Evolutionary conservation across 2,797 vertebrate genomes (phyloP).

Genomic region (Cossypha caffra): DNA sequence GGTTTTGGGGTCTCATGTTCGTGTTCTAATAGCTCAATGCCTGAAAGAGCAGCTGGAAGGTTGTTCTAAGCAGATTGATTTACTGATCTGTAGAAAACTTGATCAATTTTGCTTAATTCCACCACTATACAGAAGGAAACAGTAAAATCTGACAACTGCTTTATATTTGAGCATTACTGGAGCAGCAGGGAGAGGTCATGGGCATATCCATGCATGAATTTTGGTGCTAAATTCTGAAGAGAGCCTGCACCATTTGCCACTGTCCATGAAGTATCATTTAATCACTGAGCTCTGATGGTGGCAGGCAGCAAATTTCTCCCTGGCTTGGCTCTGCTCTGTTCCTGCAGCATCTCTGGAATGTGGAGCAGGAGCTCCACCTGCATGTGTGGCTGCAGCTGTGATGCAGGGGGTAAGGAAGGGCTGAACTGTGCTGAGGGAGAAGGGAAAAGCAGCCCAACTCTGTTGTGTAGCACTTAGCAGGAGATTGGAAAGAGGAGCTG

Average conservation of each 20-base stretch:
- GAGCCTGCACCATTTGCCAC: not conserved
- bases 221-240: not conserved
- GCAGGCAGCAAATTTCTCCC: not conserved
- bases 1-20: not conserved
- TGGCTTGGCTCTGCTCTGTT: not conserved
- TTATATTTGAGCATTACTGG: not conserved
- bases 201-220: not conserved
- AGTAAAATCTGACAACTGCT: not conserved
- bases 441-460: not conserved
- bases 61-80: not conserved
- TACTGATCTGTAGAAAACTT: not conserved
- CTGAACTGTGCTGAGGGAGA: not conserved
- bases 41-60: not conserved
- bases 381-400: not conserved
- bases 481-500: not conserved
- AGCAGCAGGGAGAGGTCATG: not conserved
- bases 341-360: not conserved
- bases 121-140: not conserved
- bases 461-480: not conserved
- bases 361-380: constrained; percentile 34
- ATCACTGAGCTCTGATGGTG: not conserved
- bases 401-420: not conserved
- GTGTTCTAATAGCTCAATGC: not conserved
- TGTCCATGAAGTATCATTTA: not conserved
- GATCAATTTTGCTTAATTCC: not conserved